Evolutionary conservation across 2,888 invertebrate species (phyloP), one percentile per base, ranked within the genome.

Genomic region (Spilarctia lutea): DNA sequence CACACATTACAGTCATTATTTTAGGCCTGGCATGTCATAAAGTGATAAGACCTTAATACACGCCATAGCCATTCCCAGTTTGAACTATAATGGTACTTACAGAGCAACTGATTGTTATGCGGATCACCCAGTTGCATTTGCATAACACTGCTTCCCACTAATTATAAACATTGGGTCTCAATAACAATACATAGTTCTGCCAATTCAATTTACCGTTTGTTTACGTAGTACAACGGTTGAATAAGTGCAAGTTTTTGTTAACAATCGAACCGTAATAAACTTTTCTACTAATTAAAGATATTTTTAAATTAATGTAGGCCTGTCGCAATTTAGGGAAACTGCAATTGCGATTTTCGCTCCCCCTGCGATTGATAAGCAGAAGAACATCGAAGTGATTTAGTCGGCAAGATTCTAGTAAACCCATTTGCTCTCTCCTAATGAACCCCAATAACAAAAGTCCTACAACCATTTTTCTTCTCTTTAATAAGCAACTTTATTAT

Each of bases 121-220:
- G 69, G 71, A 73, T 65, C 70, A 75, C 71, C 48, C 71, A 68
- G 72, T 68, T 69, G 70, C 65, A 83, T 83, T 77, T 77, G 68
- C 83, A 83, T 81, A 83, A 81, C 77, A 79, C 71, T 68, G 72
- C 56, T 42, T 75, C 67, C 72, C 33, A 45, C 76, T 79, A 76
- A 83, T 83, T 83, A 83, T 77, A 79, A 76, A 68, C 76, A 81
- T 74, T 76, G 75, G 76, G 24, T 73, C 63, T 60, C 73, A 24
- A 45, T 75, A 73, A 69, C 73, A 39, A 52, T 63, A 65, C 45
- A 52, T 27, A 68, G 65, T 45, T 20, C 73, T 24, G 66, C 33
- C 68, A 67, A 79, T 70, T 65, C 71, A n/a, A 69, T 74, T 68
- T 35, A 42, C 35, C n/a, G 56, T 75, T 80, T 75, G 73, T 60